These are phyloP conservation scores for Pediacus dermestoides DNA, from an alignment of 2,888 invertebrate genomes.

Conservation along the genomic window DNA sequence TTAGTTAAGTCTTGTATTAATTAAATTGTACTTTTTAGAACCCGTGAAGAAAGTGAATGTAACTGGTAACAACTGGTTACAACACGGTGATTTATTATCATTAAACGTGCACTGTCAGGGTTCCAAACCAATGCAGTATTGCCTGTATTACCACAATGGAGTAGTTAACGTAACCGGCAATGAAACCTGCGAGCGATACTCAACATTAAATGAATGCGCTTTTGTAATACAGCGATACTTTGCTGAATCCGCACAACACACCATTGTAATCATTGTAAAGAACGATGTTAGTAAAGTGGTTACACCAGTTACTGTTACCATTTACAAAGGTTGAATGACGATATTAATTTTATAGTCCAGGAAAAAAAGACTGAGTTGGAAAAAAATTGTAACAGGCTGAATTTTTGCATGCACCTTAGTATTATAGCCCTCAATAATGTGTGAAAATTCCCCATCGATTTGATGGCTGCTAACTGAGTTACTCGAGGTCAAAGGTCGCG, in stretches of 20 bases:
- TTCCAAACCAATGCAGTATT: slow-evolving; percentile 69
- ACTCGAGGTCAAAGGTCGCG: no score
- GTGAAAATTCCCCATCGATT: no score
- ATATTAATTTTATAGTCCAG: no score
- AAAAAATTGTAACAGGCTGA: no score
- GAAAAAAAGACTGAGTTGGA: no score
- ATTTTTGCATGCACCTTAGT: no score
- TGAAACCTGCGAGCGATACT: slow-evolving; percentile 61
- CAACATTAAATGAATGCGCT: slow-evolving; percentile 53
- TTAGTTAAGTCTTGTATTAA: no score
- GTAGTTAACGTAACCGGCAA: slow-evolving; percentile 70
- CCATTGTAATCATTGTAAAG: slow-evolving; percentile 72
- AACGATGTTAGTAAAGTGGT: slow-evolving; percentile 72
- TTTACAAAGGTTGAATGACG: slow-evolving; percentile 70
- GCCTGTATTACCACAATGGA: slow-evolving; percentile 63
- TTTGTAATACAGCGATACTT: slow-evolving; percentile 66
- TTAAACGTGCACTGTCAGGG: slow-evolving; percentile 72
- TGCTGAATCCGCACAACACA: slow-evolving; percentile 60
- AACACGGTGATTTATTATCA: slow-evolving; percentile 73
- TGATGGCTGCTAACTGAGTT: no score
- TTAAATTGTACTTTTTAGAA: slow-evolving; percentile 51
- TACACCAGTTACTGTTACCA: slow-evolving; percentile 70
- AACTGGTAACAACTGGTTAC: slow-evolving; percentile 76
- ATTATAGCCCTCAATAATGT: no score
- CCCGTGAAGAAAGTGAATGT: slow-evolving; percentile 68